A percentile compares a stretch with the other conserved stretches of the same genome.
Conservation (phyloP, 23 tunicate genomes). For the Corella eumyota region DNA sequence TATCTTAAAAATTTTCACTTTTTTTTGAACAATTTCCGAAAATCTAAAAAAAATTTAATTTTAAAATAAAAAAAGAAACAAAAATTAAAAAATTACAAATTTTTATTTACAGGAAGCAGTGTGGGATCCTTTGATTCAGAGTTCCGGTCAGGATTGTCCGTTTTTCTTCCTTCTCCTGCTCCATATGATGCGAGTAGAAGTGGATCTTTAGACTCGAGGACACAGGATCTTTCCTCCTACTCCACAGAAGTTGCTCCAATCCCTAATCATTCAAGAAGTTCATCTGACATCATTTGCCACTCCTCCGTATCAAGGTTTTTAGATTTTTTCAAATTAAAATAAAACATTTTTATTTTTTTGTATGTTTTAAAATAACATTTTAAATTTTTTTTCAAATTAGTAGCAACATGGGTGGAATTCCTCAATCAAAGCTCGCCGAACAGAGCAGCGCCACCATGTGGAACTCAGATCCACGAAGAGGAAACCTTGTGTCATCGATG, state of each 20-base stretch:
- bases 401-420: background rate
- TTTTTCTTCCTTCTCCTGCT: constrained; percentile 4
- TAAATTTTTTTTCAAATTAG: background rate
- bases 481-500: background rate
- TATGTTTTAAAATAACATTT: too few species aligned
- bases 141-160: constrained; percentile 39
- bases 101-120: constrained; percentile 69
- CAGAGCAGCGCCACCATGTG: constrained; percentile 61
- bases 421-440: constrained; percentile 46
- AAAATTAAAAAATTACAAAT: background rate
- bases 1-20: background rate
- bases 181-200: constrained; percentile 36
- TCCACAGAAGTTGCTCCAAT: constrained; percentile 24
- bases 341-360: background rate
- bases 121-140: constrained; percentile 94
- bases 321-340: background rate
- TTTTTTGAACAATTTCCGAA: too few species aligned
- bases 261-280: constrained; percentile 74
- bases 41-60: too few species aligned
- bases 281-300: constrained; percentile 64
- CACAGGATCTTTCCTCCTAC: constrained; percentile 29
- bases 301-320: too few species aligned
- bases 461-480: constrained; percentile 83
- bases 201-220: constrained; percentile 86
- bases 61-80: too few species aligned